These are phyloP conservation scores for Venustaconcha ellipsiformis DNA, from an alignment of 1,140 invertebrate genomes.

Conservation along the genomic window DNA sequence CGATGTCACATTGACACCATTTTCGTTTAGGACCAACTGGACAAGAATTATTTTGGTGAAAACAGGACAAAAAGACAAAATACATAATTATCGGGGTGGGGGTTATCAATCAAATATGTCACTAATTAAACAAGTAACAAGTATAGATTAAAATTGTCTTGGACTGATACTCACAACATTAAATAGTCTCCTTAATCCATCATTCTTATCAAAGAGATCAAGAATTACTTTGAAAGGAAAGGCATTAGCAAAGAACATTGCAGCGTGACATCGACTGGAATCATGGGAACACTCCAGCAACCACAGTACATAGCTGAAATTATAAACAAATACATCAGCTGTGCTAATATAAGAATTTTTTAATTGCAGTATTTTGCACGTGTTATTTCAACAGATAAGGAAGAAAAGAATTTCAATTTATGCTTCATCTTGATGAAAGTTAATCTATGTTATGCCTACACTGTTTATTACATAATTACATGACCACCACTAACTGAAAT, in stretches of 20 bases:
- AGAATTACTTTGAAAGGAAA: constrained; percentile 93
- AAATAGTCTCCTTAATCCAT: constrained; percentile 91
- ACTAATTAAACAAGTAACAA: no score
- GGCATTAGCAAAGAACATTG: constrained; percentile 96
- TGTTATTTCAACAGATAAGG: neutral
- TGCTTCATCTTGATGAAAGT: no score
- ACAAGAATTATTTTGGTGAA: no score
- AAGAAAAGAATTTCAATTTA: neutral
- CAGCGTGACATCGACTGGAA: constrained; percentile 94
- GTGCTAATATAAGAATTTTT: neutral
- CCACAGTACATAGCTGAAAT: constrained; percentile 88
- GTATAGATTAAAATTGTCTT: neutral
- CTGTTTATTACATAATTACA: no score
- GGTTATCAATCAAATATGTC: no score
- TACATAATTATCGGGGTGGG: no score
- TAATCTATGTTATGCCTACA: no score
- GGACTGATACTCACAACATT: constrained; percentile 80
- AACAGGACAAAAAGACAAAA: no score
- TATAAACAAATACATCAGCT: constrained; percentile 8
- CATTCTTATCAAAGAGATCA: constrained; percentile 92
- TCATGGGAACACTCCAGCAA: constrained; percentile 95
- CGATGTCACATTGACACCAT: no score
- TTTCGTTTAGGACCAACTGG: no score
- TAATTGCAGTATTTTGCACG: neutral
- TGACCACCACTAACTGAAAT: no score